Conservation (phyloP, 2,797 vertebrate species). For the Amphiprion clarkii region DNA sequence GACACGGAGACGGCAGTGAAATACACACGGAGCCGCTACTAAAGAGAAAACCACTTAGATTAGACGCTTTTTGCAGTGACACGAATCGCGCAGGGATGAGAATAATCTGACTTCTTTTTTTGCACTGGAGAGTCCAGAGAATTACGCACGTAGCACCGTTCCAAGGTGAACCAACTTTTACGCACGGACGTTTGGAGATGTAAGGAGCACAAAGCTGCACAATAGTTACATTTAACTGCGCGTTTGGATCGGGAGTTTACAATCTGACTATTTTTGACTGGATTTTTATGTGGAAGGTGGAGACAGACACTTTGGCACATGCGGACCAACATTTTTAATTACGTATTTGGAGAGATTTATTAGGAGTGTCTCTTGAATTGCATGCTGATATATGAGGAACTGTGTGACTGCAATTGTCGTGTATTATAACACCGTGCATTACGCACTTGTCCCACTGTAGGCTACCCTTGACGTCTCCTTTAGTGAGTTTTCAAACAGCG, state of each 20-base stretch:
- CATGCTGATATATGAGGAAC: neutral
- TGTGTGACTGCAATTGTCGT: neutral
- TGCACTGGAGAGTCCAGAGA: conserved; percentile 34
- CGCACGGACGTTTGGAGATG: conserved; percentile 65
- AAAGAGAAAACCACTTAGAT: neutral
- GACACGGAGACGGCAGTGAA: conserved; percentile 7
- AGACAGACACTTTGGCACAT: conserved; percentile 35
- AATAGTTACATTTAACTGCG: neutral
- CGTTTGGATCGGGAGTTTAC: neutral
- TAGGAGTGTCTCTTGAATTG: conserved; percentile 1
- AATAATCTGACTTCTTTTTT: conserved; percentile 32
- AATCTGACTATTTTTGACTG: neutral
- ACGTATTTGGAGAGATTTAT: conserved; percentile 22
- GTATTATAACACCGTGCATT: conserved; percentile 18
- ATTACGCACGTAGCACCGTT: conserved; percentile 61
- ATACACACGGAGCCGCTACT: neutral
- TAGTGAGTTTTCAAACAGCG: conserved; percentile 46
- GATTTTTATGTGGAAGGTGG: conserved; percentile 5
- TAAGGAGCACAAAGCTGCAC: conserved; percentile 9
- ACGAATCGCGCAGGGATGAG: conserved; percentile 18
- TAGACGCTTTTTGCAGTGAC: neutral
- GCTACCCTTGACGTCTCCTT: conserved; percentile 33
- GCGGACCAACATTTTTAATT: neutral
- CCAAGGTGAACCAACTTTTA: conserved; percentile 65
- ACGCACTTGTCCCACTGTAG: conserved; percentile 49